These are phyloP conservation scores for Drosophila percnosoma DNA, from an alignment of 2,888 invertebrate species.

Conservation along the genomic window DNA sequence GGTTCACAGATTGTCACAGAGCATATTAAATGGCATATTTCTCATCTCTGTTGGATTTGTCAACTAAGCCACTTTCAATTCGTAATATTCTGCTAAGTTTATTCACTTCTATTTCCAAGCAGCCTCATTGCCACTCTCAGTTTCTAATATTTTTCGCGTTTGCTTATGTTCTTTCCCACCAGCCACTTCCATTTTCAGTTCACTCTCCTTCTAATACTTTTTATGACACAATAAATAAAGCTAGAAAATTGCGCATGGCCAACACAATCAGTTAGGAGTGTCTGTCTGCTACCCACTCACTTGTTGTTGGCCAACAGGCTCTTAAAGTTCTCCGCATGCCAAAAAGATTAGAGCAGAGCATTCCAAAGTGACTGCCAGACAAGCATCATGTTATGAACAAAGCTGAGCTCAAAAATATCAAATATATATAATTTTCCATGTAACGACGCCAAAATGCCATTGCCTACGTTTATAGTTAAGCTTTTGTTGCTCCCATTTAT, in stretches of 20 bases:
- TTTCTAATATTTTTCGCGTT: background rate
- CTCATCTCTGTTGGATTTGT: background rate
- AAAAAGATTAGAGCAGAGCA: constrained; percentile 36
- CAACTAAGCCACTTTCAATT: background rate
- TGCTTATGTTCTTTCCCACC: background rate
- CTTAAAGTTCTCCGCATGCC: constrained; percentile 33
- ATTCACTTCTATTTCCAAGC: background rate
- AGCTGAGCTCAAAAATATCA: constrained; percentile 22
- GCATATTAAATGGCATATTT: background rate
- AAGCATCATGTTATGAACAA: constrained; percentile 49
- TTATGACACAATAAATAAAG: constrained; percentile 24
- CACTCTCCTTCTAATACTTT: constrained; percentile 21
- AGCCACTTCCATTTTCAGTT: constrained; percentile 6
- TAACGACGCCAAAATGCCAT: constrained; percentile 56
- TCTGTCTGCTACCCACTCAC: constrained; percentile 35
- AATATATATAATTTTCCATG: constrained; percentile 19
- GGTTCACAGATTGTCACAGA: too few relatives aligned
- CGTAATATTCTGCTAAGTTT: background rate
- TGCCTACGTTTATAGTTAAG: constrained; percentile 50
- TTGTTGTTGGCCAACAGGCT: constrained; percentile 5
- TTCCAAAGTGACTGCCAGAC: constrained; percentile 47
- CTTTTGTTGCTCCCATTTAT: constrained; percentile 30
- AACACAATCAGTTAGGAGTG: constrained; percentile 31
- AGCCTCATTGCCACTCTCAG: background rate
- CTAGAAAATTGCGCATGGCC: constrained; percentile 12